phyloP scores from a whole-genome alignment of 2,888 invertebrate species.

The Drosophila subquinaria region DNA sequence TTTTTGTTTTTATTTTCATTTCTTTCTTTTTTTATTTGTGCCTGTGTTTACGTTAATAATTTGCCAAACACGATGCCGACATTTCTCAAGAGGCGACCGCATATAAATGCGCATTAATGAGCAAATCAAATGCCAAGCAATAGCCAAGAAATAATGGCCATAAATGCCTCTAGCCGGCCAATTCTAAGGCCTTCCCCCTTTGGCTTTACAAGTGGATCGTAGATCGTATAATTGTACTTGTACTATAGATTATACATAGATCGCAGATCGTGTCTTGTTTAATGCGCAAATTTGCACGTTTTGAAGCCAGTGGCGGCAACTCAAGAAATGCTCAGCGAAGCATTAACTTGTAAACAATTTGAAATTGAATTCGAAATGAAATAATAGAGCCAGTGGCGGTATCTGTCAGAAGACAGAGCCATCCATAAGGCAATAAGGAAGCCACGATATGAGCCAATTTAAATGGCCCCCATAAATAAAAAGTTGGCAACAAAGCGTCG shows the following conservation, averaged over 20 bases:
- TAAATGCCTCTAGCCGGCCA: slow-evolving; percentile 23
- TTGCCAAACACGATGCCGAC: slow-evolving; percentile 53
- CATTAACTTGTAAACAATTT: slow-evolving; percentile 69
- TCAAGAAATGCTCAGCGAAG: slow-evolving; percentile 57
- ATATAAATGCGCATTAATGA: slow-evolving; percentile 63
- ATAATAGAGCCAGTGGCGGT: slow-evolving; percentile 18
- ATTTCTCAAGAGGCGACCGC: slow-evolving; percentile 64
- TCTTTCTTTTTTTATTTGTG: neutral
- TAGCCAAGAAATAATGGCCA: slow-evolving; percentile 26
- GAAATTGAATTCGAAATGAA: slow-evolving; percentile 40
- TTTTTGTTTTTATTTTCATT: neutral
- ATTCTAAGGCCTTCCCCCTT: slow-evolving; percentile 42
- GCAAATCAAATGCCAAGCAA: slow-evolving; percentile 60
- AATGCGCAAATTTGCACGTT: slow-evolving; percentile 58
- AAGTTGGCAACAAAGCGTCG: slow-evolving; percentile 35
- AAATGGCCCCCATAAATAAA: slow-evolving; percentile 35
- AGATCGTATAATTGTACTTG: neutral
- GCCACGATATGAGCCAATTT: slow-evolving; percentile 46
- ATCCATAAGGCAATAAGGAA: slow-evolving; percentile 59
- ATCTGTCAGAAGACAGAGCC: slow-evolving; percentile 6
- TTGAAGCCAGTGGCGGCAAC: slow-evolving; percentile 38
- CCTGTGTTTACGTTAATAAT: slow-evolving; percentile 46
- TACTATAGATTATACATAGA: slow-evolving; percentile 17
- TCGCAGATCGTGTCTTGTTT: slow-evolving; percentile 43
- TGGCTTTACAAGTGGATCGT: neutral